These are phyloP conservation scores for Aricia agestis DNA, from an alignment of 1,140 invertebrate species.

Conservation along the genomic window DNA sequence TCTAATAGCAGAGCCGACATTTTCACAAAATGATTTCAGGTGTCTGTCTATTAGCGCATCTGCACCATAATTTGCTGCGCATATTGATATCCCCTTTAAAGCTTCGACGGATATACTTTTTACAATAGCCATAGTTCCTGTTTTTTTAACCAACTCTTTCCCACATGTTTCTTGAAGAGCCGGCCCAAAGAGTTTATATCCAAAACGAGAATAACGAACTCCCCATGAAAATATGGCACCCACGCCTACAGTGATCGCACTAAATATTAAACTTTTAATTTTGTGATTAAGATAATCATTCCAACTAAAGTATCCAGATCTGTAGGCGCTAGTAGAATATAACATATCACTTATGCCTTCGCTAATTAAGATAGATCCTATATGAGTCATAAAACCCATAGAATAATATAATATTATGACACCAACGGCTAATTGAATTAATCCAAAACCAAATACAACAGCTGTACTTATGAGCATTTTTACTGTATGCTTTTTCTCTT, in stretches of 20 bases:
- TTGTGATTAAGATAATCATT: slow-evolving; percentile 18
- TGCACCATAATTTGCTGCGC: slow-evolving; percentile 8
- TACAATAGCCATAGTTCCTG: neutral
- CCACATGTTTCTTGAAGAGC: slow-evolving; percentile 2
- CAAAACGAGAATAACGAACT: slow-evolving; percentile 14
- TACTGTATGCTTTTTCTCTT: slow-evolving; percentile 19
- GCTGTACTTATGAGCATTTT: slow-evolving; percentile 5
- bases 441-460: slow-evolving; percentile 11
- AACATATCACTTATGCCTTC: slow-evolving; percentile 18
- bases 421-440: slow-evolving; percentile 18
- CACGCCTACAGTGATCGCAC: slow-evolving; percentile 5
- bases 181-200: slow-evolving; percentile 16
- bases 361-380: slow-evolving; percentile 16
- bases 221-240: slow-evolving; percentile 7
- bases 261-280: slow-evolving; percentile 20
- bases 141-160: slow-evolving; percentile 9
- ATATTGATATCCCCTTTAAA: neutral
- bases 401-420: slow-evolving; percentile 11
- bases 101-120: slow-evolving; percentile 1
- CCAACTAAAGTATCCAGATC: slow-evolving; percentile 19
- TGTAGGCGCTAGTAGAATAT: slow-evolving; percentile 13
- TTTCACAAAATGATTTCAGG: slow-evolving; percentile 13
- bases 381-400: slow-evolving; percentile 16
- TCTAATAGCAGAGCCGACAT: slow-evolving; percentile 5
- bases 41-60: slow-evolving; percentile 11